Evolutionary conservation across 2,888 invertebrate species (phyloP), one percentile per base, ranked within the genome.

Genomic region (Villa cingulata): DNA sequence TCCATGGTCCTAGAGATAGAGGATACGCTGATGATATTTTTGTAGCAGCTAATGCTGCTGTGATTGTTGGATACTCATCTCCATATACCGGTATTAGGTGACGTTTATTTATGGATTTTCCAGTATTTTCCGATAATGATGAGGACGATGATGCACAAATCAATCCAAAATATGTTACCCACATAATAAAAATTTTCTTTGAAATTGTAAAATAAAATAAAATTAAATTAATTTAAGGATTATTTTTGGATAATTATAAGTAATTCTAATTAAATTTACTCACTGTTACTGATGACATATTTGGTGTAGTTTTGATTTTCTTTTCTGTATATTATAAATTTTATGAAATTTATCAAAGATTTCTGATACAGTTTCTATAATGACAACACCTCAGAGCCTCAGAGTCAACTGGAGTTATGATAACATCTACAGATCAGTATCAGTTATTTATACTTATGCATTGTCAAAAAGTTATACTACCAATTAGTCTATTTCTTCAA

Each of bases 1-100:
- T 9, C 45, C 45, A 45, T 20, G 20, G 14, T 19, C 45, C 45
- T 17, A 45, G 29, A 2, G 46, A 41, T 17, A 45, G 29, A 2
- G 46, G 41, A 18, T 41, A 41, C 16, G 36, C 41, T 17, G 46
- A 42, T 17, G 41, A 29, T 27, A 37, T 41, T 37, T 46, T 46
- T 2, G 36, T 23, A 18, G 32, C 19, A 9, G 45, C 40, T 12
- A 37, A 37, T 41, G 41, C 9, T 12, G 18, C 37, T 41, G 37
- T 27, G 17, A 42, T 29, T 37, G 41, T 27, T 17, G 42, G 19
- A n/a, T 41, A 37, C 0, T 29, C 19, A 19, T 46, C 46, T 16
- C 37, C 29, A 14, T 27, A 18, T 14, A 37, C 41, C 3, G 42
- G n/a, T n/a, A 41, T n/a, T 15, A 46, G 17, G 16, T 42, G 41